Conservation (phyloP, 2,797 vertebrate genomes). For the Muraenolepis orangiensis region DNA sequence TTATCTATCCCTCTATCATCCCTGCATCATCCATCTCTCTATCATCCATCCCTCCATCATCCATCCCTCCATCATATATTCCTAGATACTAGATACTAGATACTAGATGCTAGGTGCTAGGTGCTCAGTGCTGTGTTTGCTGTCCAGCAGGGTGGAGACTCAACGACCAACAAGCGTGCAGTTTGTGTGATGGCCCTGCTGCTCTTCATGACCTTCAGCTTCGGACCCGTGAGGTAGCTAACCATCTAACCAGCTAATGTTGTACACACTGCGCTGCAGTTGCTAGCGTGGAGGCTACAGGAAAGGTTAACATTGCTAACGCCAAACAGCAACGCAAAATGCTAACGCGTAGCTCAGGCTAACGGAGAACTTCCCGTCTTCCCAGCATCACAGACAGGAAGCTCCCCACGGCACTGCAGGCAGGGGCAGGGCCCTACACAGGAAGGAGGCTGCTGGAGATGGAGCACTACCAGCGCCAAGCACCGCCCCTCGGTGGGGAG, state of each 20-base stretch:
- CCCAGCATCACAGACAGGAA: conserved; percentile 80
- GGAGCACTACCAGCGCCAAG: conserved; percentile 38
- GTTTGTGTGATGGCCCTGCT: conserved; percentile 86
- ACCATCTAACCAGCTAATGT: neutral
- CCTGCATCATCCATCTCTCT: too few species aligned
- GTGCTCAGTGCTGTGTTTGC: neutral
- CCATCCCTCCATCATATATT: too few species aligned
- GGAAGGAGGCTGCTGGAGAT: conserved; percentile 79
- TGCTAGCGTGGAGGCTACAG: neutral
- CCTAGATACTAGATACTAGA: too few species aligned
- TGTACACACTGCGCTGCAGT: neutral
- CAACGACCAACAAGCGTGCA: conserved; percentile 78
- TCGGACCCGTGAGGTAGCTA: conserved; percentile 83
- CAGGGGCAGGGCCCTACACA: conserved; percentile 51
- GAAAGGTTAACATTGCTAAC: neutral
- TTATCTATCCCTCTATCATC: too few species aligned
- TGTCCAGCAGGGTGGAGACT: conserved; percentile 69
- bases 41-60: too few species aligned
- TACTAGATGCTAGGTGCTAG: too few species aligned
- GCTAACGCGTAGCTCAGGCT: neutral
- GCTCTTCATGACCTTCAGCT: conserved; percentile 87
- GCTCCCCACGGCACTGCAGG: conserved; percentile 54
- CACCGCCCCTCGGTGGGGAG: conserved; percentile 1
- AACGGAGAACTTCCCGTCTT: neutral
- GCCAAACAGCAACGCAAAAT: too few species aligned